Base-by-base conservation (phyloP, 1,140 invertebrate species). In the Diorhabda carinulata region DNA sequence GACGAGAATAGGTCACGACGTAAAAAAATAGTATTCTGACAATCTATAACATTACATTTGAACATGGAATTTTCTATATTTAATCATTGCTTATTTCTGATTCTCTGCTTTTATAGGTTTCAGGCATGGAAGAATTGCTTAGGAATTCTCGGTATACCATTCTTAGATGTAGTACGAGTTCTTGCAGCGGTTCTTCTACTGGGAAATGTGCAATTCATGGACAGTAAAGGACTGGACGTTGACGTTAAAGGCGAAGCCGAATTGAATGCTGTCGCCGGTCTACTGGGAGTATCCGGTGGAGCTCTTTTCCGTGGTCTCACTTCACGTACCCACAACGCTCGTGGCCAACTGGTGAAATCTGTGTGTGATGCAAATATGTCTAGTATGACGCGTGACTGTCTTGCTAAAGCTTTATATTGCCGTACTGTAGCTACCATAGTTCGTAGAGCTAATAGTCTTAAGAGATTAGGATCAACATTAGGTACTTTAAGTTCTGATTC, bases 401-500 rank as follows among this genome's bases (percentile, higher is more conserved):
- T 97, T 57, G 94, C 95, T 2, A 97, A 97, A 84, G 95, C 95
- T 6, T 83, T 98, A 7, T 98, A 97, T 80, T 96, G 93, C 78
- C 89, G 96, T 62, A 97, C 95, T 2, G 93, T 98, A n/a, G 94
- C 94, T 4, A 96, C 95, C 4, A 97, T 98, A 74, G 93, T 97
- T 4, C 84, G 94, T 43, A 84, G 95, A 75, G 94, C 95, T 25
- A 98, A 98, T 79, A 97, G 93, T 77, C 83, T 97, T 7, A 96
- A 96, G 81, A 86, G 94, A 47, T 82, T 95, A 6, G 92, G 93
- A 9, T 95, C 94, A 0, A 94, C 92, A 3, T 85, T 95, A 9
- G 94, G 94, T 59, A 96, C 94, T 3, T 82, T 96, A 1, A 94
- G 92, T 69, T 95, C 93, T 0, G 93, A 95, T 78, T 95, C 93